These are phyloP conservation scores for Drosophila guanche DNA, from an alignment of 1,140 invertebrate genomes.

Conservation along the genomic window DNA sequence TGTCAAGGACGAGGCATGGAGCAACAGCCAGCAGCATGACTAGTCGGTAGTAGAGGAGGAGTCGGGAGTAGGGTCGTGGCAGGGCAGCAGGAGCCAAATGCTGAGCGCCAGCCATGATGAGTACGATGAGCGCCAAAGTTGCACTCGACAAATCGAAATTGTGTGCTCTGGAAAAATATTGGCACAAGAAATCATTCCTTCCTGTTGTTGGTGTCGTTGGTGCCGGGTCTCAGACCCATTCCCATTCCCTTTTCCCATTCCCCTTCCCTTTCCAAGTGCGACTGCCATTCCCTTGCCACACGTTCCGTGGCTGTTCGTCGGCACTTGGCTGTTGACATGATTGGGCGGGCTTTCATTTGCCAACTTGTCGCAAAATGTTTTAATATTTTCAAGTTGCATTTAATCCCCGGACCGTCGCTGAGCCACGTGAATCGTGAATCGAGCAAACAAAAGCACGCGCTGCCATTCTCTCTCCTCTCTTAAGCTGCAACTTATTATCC, in stretches of 20 bases:
- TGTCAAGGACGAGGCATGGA: conserved; percentile 75
- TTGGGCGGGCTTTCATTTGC: conserved; percentile 77
- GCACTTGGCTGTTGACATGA: conserved; percentile 77
- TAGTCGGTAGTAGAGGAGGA: neutral
- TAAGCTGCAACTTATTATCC: conserved; percentile 55
- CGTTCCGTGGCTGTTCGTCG: conserved; percentile 17
- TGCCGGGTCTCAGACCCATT: conserved; percentile 6
- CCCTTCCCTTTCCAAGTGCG: neutral
- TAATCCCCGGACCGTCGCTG: conserved; percentile 62
- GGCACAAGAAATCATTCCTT: conserved; percentile 84
- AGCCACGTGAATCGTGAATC: conserved; percentile 75
- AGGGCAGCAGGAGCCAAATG: conserved; percentile 55
- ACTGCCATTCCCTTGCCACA: too few relatives aligned
- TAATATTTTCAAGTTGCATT: conserved; percentile 82
- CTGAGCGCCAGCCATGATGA: conserved; percentile 73
- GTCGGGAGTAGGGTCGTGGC: neutral
- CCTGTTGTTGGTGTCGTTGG: conserved; percentile 77
- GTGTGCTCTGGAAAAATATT: conserved; percentile 83
- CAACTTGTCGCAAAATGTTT: conserved; percentile 82
- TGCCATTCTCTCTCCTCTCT: conserved; percentile 22
- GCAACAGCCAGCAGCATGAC: conserved; percentile 21
- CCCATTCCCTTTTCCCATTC: neutral
- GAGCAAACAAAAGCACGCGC: conserved; percentile 75
- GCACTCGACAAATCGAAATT: conserved; percentile 84
- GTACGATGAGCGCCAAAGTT: conserved; percentile 82